A percentile compares a stretch with the other conserved stretches of the same genome.
Conservation (phyloP, 2,888 invertebrate species). For the Nephrocerus scutellatus region DNA sequence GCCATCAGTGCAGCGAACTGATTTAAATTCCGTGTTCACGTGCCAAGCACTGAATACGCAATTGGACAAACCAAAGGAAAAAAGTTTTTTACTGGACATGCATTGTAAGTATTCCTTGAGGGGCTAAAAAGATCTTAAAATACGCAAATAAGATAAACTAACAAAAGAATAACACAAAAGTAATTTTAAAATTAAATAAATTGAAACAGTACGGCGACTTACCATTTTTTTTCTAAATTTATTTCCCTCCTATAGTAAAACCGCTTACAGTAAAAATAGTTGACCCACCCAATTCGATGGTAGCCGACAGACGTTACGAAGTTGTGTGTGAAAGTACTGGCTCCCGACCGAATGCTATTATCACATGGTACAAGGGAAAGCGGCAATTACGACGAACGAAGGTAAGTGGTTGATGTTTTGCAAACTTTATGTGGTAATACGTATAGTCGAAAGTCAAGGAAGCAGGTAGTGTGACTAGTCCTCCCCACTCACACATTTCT, state of each 20-base stretch:
- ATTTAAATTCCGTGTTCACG: slow-evolving; percentile 79
- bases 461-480: slow-evolving; percentile 22
- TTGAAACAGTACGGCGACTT: no score
- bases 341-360: slow-evolving; percentile 75
- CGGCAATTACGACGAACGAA: slow-evolving; percentile 71
- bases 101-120: slow-evolving; percentile 73
- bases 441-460: not conserved
- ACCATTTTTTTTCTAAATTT: slow-evolving; percentile 7
- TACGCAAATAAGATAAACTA: no score
- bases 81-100: slow-evolving; percentile 68
- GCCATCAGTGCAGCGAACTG: slow-evolving; percentile 67
- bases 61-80: slow-evolving; percentile 71
- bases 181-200: no score
- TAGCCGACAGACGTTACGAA: slow-evolving; percentile 76
- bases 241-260: slow-evolving; percentile 55
- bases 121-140: no score
- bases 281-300: slow-evolving; percentile 61
- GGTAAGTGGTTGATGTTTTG: slow-evolving; percentile 49
- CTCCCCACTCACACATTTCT: no score
- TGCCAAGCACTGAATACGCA: slow-evolving; percentile 83
- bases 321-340: slow-evolving; percentile 78
- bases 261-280: slow-evolving; percentile 74
- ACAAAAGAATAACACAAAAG: no score
- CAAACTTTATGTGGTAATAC: no score
- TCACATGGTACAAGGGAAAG: slow-evolving; percentile 86